A percentile compares a stretch with the other conserved stretches of the same genome.
These are phyloP conservation scores for Arenaria interpres DNA, from an alignment of 2,113 vertebrate genomes.

Conservation along the genomic window DNA sequence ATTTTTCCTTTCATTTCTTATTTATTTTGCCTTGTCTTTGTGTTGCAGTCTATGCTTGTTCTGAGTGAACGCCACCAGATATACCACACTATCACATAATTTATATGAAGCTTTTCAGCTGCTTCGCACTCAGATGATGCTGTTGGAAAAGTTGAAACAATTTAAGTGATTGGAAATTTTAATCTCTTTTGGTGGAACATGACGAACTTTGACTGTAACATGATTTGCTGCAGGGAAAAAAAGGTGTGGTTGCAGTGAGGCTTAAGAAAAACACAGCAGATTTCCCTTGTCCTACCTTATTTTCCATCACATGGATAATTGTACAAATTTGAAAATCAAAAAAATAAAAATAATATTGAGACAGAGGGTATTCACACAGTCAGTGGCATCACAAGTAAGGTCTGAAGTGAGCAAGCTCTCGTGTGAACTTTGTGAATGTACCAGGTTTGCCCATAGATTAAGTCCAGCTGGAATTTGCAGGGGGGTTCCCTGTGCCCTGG, in stretches of 20 bases:
- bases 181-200: not conserved
- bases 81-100: not conserved
- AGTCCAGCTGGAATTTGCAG: not conserved
- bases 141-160: not conserved
- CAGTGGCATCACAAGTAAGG: not conserved
- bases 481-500: not conserved
- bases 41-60: not conserved
- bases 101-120: not conserved
- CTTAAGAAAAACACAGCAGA: not conserved
- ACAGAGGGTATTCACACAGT: not conserved
- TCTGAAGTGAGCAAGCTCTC: not conserved
- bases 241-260: not conserved
- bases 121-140: not conserved
- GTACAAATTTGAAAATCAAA: not conserved
- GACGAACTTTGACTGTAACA: accelerated
- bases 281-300: not conserved
- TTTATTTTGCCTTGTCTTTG: not conserved
- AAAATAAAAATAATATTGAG: not conserved
- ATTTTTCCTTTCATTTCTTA: not conserved
- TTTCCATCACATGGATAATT: not conserved
- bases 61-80: not conserved
- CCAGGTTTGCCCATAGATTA: not conserved
- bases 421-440: accelerated
- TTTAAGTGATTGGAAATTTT: not conserved
- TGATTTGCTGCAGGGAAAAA: not conserved